Evolutionary conservation across 2,113 vertebrate genomes (phyloP), one percentile per base, ranked within the genome.

Genomic region (Charadrius vociferus): DNA sequence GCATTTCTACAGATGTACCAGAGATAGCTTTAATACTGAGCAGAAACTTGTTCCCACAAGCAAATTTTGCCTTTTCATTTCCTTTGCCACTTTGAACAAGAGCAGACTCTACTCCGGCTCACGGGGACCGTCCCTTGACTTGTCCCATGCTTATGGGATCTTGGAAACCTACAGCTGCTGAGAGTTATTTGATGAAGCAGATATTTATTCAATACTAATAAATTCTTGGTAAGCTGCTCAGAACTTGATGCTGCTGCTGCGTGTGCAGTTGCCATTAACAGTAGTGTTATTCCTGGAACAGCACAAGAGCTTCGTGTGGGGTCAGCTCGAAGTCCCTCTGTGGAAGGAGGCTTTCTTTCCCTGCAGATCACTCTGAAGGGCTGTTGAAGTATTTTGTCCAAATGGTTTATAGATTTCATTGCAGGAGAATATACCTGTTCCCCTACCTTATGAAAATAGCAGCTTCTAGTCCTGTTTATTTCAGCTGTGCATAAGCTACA

Each of bases 1-100:
- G 94, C 96, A 95, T 91, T 93, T 95, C 78, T 95, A 49, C 58
- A 95, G 96, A 95, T 94, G 93, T 91, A 96, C 93, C 66, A 94
- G 74, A 97, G 96, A 96, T 95, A 95, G 89, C 87, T 78, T 91
- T 72, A 96, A 93, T 75, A 72, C 75, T 90, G 29, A 91, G 92
- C 72, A 94, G 67, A 95, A 88, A 59, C 82, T 88, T 71, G 59
- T 90, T 96, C 71, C 78, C 84, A 88, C 41, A 59, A 96, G 93
- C 94, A 97, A 50, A 90, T 83, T 77, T 50, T 94, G 78, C 86
- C n/a, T 95, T 95, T 67, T 93, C 17, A 36, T 96, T 97, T 95
- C 95, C 92, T 96, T 95, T 94, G 81, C 68, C 41, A 14, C 71
- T 94, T 68, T 66, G 78, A 94, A 63, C n/a, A 36, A 74, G 73